Base-by-base conservation (phyloP, 2,797 vertebrate genomes). In the Pangasius krempfi region DNA sequence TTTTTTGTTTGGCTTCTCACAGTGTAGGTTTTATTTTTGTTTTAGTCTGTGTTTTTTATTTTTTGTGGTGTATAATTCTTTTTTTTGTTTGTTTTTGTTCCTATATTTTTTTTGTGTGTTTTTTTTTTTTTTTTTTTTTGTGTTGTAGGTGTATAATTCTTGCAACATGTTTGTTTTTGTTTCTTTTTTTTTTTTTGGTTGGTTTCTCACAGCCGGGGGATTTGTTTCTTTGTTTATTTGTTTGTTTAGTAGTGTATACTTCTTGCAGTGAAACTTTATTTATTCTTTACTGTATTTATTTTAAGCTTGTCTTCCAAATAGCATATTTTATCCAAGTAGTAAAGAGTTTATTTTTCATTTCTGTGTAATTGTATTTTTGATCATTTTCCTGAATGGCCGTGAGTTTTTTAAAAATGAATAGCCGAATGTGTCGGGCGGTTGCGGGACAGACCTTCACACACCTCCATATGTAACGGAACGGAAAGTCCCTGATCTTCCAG, bases 401-500 rank as follows among this genome's bases (percentile, higher is more conserved):
- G 6, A 12, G 12, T 1, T n/a, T 64, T 60, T n/a, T 30, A 18
- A 25, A 18, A 56, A 18, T 4, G 3, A 52, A 27, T 70, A 52
- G 33, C 47, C 18, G 64, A 52, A 22, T 4, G 37, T 27, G 50
- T 56, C 3, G 0, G 47, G 18, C 40, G n/a, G 37, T 89, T 75
- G 20, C 22, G 40, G 64, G 66, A 2, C 6, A 16, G 25, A 62
- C 47, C 60, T n/a, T 70, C 10, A 20, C 62, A 37, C 44, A 47
- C 27, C 40, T 44, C 18, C 80, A 12, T 52, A 20, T 22, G 22
- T 79, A 12, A n/a, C 20, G 62, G 10, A 30, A 6, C 5, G 0
- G 54, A 81, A 94, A 92, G 79, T 86, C 85, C 84, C 88, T 62
- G 76, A 52, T 58, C 7, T 54, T 86, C 78, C 88, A 50, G 30